Base-by-base conservation (phyloP, 2,797 vertebrate species). In the Coendou prehensilis region DNA sequence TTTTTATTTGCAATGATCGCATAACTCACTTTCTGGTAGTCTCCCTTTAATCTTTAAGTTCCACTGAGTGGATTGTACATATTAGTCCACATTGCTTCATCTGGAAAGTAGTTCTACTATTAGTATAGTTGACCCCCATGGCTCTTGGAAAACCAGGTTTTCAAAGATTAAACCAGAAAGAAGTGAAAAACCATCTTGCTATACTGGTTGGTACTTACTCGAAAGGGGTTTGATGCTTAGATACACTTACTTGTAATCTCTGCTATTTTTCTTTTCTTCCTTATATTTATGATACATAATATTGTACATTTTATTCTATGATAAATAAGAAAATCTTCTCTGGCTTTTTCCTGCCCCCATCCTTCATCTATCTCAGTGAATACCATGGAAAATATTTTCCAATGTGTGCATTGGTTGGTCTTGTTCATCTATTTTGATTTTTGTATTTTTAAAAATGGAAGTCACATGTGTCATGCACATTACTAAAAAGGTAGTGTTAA, bases 31-130 rank as follows among this genome's bases (percentile, higher is more conserved):
- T 63, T 57, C 15, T 18, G 4, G 17, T 8, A 0, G 14, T 9
- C 2, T 47, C 8, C 7, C 13, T 83, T 54, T 7, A 28, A 4
- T 15, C 41, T 13, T 28, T 37, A 59, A 15, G 14, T 26, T 15
- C 3, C 20, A 1, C 1, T 0, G 78, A 80, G 23, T 50, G 17
- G 10, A 5, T 2, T 0, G 5, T 4, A 10, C 1, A 0, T 3
- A 33, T 20, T 23, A 9, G 26, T 30, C 37, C 1, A 5, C 10
- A 8, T 22, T 1, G 0, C n/a, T 11, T 82, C 87, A 20, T 83
- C n/a, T 37, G 76, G 54, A 41, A 57, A 14, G 22, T 45, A 52
- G 11, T n/a, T 52, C 22, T 9, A 5, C 76, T 28, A 0, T 30
- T n/a, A 0, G 37, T 1, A 1, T 0, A 4, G 85, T 6, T 41